phyloP scores from a whole-genome alignment of 2,888 invertebrate species.

The Hirtodrosophila duncani region DNA sequence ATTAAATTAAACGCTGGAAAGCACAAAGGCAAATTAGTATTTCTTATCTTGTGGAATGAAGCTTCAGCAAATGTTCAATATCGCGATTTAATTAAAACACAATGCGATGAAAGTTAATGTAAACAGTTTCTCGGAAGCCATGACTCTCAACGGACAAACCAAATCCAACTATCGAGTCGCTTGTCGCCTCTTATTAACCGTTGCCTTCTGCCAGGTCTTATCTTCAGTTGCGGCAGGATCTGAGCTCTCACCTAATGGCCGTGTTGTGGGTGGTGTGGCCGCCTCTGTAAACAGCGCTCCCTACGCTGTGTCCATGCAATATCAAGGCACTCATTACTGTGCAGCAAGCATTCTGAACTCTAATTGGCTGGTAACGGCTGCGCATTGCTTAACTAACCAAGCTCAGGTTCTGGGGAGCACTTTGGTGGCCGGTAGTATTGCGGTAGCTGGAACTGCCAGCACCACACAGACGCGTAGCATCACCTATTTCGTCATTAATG shows the following conservation, averaged over 20 bases:
- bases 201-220: slow-evolving; percentile 22
- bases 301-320: slow-evolving; percentile 74
- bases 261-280: slow-evolving; percentile 68
- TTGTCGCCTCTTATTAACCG: slow-evolving; percentile 21
- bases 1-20: slow-evolving; percentile 39
- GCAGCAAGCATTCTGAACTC: slow-evolving; percentile 72
- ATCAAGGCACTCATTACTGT: slow-evolving; percentile 67
- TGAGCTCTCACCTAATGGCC: slow-evolving; percentile 37
- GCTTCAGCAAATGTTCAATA: slow-evolving; percentile 18
- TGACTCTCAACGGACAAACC: slow-evolving; percentile 38
- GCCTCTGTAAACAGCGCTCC: slow-evolving; percentile 69
- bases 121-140: slow-evolving; percentile 56
- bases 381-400: slow-evolving; percentile 69
- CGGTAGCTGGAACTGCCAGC: slow-evolving; percentile 59
- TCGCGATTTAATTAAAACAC: slow-evolving; percentile 55
- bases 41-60: slow-evolving; percentile 48
- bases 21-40: slow-evolving; percentile 40
- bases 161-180: slow-evolving; percentile 12
- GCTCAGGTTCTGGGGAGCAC: slow-evolving; percentile 58
- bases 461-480: slow-evolving; percentile 67
- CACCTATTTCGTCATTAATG: slow-evolving; percentile 61
- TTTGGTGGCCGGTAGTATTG: slow-evolving; percentile 71
- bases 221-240: slow-evolving; percentile 29
- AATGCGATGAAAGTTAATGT: slow-evolving; percentile 37
- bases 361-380: slow-evolving; percentile 76